These are phyloP conservation scores for Aspidoscelis tigris DNA, from an alignment of 2,113 vertebrate species.

Conservation along the genomic window DNA sequence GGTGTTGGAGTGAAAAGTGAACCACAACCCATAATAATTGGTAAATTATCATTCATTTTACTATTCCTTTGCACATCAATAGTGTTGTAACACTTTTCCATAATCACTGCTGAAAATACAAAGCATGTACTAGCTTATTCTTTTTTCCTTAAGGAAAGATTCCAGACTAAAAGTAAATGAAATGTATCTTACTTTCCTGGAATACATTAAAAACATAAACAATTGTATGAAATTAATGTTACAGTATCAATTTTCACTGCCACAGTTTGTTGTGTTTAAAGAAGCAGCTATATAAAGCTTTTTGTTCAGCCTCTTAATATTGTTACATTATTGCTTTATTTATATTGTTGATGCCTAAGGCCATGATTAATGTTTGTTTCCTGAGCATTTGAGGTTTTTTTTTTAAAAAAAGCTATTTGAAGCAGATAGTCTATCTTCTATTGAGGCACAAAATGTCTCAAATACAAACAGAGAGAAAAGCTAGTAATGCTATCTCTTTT, in stretches of 20 bases:
- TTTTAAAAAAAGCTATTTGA: slow-evolving; percentile 10
- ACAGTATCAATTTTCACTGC: slow-evolving; percentile 21
- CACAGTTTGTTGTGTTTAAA: slow-evolving; percentile 12
- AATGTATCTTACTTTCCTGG: background rate
- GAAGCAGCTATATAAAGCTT: background rate
- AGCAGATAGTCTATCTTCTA: background rate
- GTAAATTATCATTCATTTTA: slow-evolving; percentile 75
- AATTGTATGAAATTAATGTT: slow-evolving; percentile 39
- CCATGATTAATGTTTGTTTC: slow-evolving; percentile 41
- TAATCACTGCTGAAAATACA: slow-evolving; percentile 30
- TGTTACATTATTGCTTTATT: slow-evolving; percentile 28
- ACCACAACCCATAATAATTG: slow-evolving; percentile 92
- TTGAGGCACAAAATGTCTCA: slow-evolving; percentile 25
- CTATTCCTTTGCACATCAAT: slow-evolving; percentile 31
- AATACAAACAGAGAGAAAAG: slow-evolving; percentile 30
- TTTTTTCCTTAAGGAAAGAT: slow-evolving; percentile 20
- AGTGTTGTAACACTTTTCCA: slow-evolving; percentile 11
- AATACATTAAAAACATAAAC: slow-evolving; percentile 24
- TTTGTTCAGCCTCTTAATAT: slow-evolving; percentile 33
- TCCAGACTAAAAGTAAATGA: background rate
- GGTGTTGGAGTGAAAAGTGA: slow-evolving; percentile 96
- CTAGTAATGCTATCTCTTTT: slow-evolving; percentile 27
- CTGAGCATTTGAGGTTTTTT: slow-evolving; percentile 25
- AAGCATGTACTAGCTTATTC: slow-evolving; percentile 30
- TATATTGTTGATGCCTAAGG: background rate